Conservation (phyloP, 2,797 vertebrate species). For the Siniperca undulata region DNA sequence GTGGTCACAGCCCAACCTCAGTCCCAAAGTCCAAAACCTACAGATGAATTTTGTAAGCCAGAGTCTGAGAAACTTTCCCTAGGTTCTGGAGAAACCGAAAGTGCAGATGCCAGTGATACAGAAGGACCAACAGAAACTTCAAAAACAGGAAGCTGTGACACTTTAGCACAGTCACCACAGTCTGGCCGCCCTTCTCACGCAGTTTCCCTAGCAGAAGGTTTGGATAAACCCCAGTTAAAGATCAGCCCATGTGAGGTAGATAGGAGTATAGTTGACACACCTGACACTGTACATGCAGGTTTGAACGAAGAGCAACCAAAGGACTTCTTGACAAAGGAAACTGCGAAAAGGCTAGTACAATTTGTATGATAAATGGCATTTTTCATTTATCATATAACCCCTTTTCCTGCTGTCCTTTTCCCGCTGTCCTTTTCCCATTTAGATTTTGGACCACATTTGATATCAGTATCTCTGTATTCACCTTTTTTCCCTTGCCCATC, state of each 20-base stretch:
- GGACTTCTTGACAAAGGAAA: constrained; percentile 74
- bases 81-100: constrained; percentile 79
- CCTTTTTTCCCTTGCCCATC: constrained; percentile 11
- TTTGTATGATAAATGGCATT: constrained; percentile 89
- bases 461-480: background rate
- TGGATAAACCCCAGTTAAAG: constrained; percentile 59
- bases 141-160: constrained; percentile 79
- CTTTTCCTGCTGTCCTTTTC: background rate
- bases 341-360: constrained; percentile 92
- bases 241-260: constrained; percentile 53
- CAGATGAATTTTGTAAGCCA: constrained; percentile 52
- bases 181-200: constrained; percentile 62
- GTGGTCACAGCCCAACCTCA: constrained; percentile 73
- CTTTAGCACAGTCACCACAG: constrained; percentile 59
- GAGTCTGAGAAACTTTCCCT: constrained; percentile 71
- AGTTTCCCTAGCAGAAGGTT: constrained; percentile 59
- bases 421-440: constrained; percentile 11
- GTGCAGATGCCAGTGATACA: constrained; percentile 78
- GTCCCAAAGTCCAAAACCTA: constrained; percentile 54
- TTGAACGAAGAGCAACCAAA: constrained; percentile 68
- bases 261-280: constrained; percentile 38
- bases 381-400: constrained; percentile 86
- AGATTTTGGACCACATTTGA: constrained; percentile 3
- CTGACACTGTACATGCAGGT: constrained; percentile 43
- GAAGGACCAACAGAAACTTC: constrained; percentile 76